A percentile compares a stretch with the other conserved stretches of the same genome.
These are phyloP conservation scores for Pemphigus obesinymphae DNA, from an alignment of 1,140 invertebrate species.

Conservation along the genomic window DNA sequence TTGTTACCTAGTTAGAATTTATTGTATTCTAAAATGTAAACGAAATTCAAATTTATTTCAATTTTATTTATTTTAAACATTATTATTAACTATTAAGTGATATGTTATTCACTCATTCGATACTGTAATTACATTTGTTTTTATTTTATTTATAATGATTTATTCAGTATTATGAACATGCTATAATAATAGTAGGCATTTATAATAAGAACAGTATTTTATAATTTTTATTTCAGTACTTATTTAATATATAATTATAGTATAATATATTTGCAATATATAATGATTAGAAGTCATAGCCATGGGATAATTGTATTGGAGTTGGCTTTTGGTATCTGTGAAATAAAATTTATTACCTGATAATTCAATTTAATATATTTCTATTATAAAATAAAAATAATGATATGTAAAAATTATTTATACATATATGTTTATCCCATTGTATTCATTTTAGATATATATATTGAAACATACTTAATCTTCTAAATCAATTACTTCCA, in stretches of 20 bases:
- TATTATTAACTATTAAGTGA: neutral
- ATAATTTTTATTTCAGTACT: neutral
- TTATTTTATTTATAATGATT: neutral
- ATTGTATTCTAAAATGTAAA: neutral
- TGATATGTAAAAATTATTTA: neutral
- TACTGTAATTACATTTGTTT: neutral
- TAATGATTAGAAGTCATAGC: neutral
- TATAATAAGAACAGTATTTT: slow-evolving; percentile 20
- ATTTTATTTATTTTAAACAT: neutral
- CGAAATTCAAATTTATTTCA: neutral
- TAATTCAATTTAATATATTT: neutral
- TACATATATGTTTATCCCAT: neutral
- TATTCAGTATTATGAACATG: neutral
- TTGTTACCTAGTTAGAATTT: neutral
- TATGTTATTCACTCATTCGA: neutral
- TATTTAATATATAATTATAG: neutral
- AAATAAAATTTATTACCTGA: neutral
- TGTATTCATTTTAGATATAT: neutral
- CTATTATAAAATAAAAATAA: neutral
- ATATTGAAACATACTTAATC: neutral
- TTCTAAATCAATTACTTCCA: neutral
- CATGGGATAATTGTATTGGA: neutral
- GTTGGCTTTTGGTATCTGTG: neutral
- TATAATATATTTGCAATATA: neutral
- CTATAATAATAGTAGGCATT: neutral